Evolutionary conservation across 2,797 vertebrate genomes (phyloP).

Genomic region (Macroramphosus scolopax): DNA sequence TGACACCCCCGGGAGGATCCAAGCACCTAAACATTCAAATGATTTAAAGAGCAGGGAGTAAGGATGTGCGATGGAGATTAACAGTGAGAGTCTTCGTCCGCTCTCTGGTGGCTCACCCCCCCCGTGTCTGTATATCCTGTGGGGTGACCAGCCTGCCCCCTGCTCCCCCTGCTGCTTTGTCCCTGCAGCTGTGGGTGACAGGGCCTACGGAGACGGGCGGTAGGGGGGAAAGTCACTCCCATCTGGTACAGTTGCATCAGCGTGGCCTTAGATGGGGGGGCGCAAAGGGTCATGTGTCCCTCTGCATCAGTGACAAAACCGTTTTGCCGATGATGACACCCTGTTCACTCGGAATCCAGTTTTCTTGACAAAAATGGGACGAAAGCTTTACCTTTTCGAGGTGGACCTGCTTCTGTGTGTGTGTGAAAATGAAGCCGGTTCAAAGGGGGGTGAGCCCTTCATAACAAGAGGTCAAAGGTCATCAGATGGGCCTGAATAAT

Average conservation of each 20-base stretch:
- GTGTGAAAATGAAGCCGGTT: too few species aligned
- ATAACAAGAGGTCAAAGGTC: too few species aligned
- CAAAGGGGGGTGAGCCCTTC: too few species aligned
- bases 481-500: too few species aligned
- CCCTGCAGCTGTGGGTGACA: conserved; percentile 66
- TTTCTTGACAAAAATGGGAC: conserved; percentile 31
- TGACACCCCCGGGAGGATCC: conserved; percentile 11
- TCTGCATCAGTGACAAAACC: conserved; percentile 64
- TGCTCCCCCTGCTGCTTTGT: conserved; percentile 29
- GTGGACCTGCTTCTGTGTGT: neutral
- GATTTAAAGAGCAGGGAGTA: conserved; percentile 14
- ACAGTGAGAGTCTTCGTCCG: conserved; percentile 40
- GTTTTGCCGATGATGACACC: conserved; percentile 43
- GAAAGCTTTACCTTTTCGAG: conserved; percentile 18
- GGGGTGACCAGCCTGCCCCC: conserved; percentile 46
- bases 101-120: conserved; percentile 48
- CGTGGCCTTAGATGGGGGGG: conserved; percentile 54
- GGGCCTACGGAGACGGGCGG: conserved; percentile 56
- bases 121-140: conserved; percentile 37
- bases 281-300: conserved; percentile 62
- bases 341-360: conserved; percentile 38
- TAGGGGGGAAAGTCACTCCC: conserved; percentile 73
- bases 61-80: conserved; percentile 30
- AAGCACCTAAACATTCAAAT: conserved; percentile 34
- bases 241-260: conserved; percentile 78